phyloP scores from a whole-genome alignment of 2,888 invertebrate genomes.

The Dermolepida albohirtum region DNA sequence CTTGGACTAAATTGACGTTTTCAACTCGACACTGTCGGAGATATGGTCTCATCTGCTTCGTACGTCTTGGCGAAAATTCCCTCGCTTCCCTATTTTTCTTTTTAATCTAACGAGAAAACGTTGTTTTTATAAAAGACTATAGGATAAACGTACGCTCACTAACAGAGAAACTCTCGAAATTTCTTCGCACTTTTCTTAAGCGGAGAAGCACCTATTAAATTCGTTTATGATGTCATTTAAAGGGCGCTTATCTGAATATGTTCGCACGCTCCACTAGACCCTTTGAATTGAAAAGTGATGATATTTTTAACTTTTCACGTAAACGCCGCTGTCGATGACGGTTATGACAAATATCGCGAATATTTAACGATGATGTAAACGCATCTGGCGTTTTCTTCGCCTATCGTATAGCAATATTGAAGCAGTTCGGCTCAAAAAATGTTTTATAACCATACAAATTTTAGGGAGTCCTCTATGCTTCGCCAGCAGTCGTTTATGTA shows the following conservation, averaged over 20 bases:
- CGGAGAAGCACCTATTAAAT: conserved; percentile 11
- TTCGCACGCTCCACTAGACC: conserved; percentile 21
- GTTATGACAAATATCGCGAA: conserved; percentile 33
- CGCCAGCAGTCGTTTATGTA: conserved; percentile 24
- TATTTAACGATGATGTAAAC: conserved; percentile 31
- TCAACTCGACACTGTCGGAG: conserved; percentile 11
- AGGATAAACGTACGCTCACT: conserved; percentile 8
- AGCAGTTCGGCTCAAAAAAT: conserved; percentile 14
- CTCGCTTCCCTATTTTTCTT: neutral
- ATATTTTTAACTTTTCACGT: conserved; percentile 14
- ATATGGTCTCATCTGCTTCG: conserved; percentile 20
- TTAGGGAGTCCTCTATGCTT: conserved; percentile 1
- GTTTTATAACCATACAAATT: conserved; percentile 5
- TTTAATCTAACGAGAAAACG: conserved; percentile 22
- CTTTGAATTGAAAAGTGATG: conserved; percentile 21
- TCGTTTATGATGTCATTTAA: conserved; percentile 26
- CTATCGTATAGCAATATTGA: conserved; percentile 14
- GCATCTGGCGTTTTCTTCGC: conserved; percentile 14
- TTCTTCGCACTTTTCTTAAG: conserved; percentile 19
- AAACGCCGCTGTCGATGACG: conserved; percentile 25
- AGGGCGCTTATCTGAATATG: conserved; percentile 31
- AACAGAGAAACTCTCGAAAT: neutral
- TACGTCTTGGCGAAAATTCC: neutral
- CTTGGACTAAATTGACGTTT: conserved; percentile 25
- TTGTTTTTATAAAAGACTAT: conserved; percentile 21